Conservation (phyloP, 2,888 invertebrate genomes). For the Resseliella maxima region DNA sequence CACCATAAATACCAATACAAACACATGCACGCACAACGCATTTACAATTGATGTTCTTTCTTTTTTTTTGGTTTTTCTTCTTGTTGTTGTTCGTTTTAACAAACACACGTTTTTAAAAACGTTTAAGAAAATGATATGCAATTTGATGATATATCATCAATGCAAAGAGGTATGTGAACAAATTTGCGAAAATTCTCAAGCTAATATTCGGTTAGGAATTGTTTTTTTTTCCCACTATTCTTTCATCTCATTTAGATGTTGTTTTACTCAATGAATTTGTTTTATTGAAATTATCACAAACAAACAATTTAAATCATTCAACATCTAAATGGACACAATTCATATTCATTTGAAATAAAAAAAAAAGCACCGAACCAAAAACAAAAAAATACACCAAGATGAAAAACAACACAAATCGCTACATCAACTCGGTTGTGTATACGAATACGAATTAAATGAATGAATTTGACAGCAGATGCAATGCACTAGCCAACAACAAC, state of each 20-base stretch:
- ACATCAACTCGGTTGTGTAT: constrained; percentile 5
- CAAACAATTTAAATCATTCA: background rate
- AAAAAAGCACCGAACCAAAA: background rate
- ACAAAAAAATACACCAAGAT: no score
- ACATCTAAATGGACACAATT: background rate
- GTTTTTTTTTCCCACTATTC: background rate
- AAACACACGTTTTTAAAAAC: background rate
- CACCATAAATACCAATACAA: background rate
- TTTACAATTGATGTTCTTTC: no score
- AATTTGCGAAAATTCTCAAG: background rate
- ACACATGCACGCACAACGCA: background rate
- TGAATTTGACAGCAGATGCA: constrained; percentile 40
- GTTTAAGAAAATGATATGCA: background rate
- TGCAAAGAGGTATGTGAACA: constrained; percentile 15
- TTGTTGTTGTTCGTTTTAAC: no score
- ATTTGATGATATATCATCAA: background rate
- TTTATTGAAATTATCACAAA: background rate
- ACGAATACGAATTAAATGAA: constrained; percentile 36
- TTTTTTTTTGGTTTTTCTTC: no score
- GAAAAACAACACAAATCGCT: constrained; percentile 13
- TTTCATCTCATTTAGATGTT: background rate
- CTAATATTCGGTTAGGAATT: background rate
- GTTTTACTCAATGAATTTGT: background rate
- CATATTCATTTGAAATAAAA: background rate
- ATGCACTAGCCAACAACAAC: constrained; percentile 21